Percentiles rank a stretch among this genome's conserved stretches.
Conservation (phyloP, 2,113 vertebrate genomes). For the Gymnobelideus leadbeateri region DNA sequence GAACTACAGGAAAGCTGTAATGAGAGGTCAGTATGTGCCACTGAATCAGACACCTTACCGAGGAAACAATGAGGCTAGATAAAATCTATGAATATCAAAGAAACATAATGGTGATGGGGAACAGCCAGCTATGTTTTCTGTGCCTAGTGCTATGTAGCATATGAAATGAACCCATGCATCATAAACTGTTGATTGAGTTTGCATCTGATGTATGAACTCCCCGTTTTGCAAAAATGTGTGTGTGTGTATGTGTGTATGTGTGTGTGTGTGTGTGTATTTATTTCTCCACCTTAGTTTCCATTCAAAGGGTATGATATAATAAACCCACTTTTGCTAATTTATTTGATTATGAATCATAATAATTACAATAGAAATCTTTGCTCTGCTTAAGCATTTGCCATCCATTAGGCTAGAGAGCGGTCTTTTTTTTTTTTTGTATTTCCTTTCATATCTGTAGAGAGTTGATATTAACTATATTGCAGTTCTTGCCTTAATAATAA, state of each 20-base stretch:
- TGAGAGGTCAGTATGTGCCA: neutral
- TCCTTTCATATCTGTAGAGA: constrained; percentile 8
- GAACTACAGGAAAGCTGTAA: constrained; percentile 36
- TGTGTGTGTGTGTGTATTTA: neutral
- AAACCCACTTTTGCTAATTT: constrained; percentile 32
- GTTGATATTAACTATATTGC: neutral
- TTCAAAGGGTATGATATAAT: constrained; percentile 21
- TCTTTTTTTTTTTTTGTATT: neutral
- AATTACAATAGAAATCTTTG: constrained; percentile 26
- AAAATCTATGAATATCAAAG: neutral
- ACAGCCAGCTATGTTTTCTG: neutral
- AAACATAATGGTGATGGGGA: neutral
- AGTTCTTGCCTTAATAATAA: neutral
- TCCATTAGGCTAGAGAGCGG: neutral
- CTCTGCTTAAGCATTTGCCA: neutral
- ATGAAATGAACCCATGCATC: neutral
- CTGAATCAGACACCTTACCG: neutral
- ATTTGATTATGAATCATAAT: neutral
- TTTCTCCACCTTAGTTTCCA: neutral
- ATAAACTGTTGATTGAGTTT: neutral
- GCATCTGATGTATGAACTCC: neutral
- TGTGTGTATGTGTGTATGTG: too few species aligned
- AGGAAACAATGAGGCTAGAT: neutral
- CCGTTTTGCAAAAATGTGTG: neutral
- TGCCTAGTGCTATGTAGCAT: neutral